A percentile compares a stretch with the other conserved stretches of the same genome.
These are phyloP conservation scores for Drosophila saltans DNA, from an alignment of 1,140 invertebrate genomes.

Conservation along the genomic window DNA sequence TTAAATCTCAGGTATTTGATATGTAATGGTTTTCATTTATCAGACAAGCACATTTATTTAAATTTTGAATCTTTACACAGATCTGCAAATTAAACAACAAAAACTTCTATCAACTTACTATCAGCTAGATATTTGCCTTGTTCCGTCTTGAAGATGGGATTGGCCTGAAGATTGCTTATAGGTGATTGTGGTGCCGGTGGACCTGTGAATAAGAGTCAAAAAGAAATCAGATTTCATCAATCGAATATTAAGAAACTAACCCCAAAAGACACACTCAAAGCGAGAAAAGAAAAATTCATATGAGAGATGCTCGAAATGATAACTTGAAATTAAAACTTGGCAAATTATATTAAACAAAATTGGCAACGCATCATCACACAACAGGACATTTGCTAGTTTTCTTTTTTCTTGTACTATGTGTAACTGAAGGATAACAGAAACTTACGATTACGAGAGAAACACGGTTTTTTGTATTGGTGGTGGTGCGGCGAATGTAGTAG, in stretches of 20 bases:
- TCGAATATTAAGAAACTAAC: conserved; percentile 22
- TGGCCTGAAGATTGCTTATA: conserved; percentile 85
- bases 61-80: not conserved
- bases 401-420: conserved; percentile 34
- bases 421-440: conserved; percentile 57
- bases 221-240: conserved; percentile 37
- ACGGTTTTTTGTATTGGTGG: conserved; percentile 24
- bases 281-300: conserved; percentile 48
- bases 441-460: conserved; percentile 53
- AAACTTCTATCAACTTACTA: conserved; percentile 85
- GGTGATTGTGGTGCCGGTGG: conserved; percentile 83
- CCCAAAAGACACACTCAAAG: conserved; percentile 62
- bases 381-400: conserved; percentile 20
- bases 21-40: too few relatives aligned
- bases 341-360: conserved; percentile 67
- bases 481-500: conserved; percentile 15
- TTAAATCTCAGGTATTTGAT: too few relatives aligned
- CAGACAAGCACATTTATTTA: not conserved
- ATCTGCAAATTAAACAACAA: not conserved
- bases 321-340: conserved; percentile 24
- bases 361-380: conserved; percentile 50
- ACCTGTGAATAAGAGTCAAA: conserved; percentile 52
- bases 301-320: conserved; percentile 42
- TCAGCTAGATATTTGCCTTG: conserved; percentile 92
- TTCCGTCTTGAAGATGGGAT: conserved; percentile 90